Percentiles rank a stretch among this genome's conserved stretches.
Evolutionary conservation across 2,113 vertebrate genomes (phyloP).

Genomic region (Glaucomys volans): DNA sequence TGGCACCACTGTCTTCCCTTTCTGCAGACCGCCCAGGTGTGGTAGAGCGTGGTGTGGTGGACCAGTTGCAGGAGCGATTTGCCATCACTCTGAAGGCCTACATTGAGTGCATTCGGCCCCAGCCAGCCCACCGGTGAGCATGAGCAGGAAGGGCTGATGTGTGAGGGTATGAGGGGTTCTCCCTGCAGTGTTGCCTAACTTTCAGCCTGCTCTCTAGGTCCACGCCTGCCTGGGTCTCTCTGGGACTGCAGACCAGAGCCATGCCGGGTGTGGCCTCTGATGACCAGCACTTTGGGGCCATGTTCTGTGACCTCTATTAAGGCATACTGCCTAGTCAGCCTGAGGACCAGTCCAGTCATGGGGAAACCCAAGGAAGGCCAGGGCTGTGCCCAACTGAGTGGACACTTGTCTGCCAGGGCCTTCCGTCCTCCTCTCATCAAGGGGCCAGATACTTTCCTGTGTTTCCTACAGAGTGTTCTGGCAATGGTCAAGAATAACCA

Average conservation of each 20-base stretch:
- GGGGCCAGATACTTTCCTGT: not conserved
- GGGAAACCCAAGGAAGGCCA: not conserved
- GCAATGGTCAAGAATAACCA: not conserved
- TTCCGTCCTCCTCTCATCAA: not conserved
- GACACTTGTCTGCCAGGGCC: not conserved
- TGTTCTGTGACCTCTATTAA: not conserved
- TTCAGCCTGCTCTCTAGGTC: not conserved
- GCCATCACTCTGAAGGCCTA: slow-evolving; percentile 76
- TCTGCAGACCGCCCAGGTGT: slow-evolving; percentile 74
- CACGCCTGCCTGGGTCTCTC: not conserved
- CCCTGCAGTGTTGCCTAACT: not conserved
- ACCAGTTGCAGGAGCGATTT: slow-evolving; percentile 72
- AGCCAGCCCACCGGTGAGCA: slow-evolving; percentile 72
- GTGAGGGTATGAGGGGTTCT: not conserved
- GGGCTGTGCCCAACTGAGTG: not conserved
- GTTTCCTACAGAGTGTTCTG: not conserved
- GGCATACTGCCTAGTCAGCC: not conserved
- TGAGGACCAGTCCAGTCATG: not conserved
- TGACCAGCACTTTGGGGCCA: not conserved
- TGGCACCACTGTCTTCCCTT: not conserved
- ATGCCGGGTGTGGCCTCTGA: not conserved
- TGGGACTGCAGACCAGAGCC: not conserved
- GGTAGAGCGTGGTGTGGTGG: slow-evolving; percentile 45
- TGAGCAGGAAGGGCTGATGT: not conserved
- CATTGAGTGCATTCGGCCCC: slow-evolving; percentile 73